A percentile compares a stretch with the other conserved stretches of the same genome.
Evolutionary conservation across 35 echinoderm and acorn worm genomes (phyloP).

Genomic region (Diadema setosum): DNA sequence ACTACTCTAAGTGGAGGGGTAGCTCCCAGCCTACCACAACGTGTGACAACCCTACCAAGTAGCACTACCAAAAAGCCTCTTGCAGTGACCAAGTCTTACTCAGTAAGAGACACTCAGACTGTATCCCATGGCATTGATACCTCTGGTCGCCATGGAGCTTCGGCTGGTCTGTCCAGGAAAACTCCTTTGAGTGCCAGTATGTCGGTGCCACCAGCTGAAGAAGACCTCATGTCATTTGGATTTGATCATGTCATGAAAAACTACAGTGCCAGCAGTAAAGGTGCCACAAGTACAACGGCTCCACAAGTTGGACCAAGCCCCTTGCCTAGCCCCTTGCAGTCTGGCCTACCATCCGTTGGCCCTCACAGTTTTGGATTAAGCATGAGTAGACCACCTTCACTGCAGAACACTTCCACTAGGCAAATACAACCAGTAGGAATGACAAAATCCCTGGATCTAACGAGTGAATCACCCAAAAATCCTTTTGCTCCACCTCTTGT

Average conservation of each 20-base stretch:
- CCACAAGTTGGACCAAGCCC: not conserved
- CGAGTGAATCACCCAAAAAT: not conserved
- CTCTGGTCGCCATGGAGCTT: not conserved
- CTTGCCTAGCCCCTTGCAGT: not conserved
- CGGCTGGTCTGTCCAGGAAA: not conserved
- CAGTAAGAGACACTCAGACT: not conserved
- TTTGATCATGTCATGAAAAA: slow-evolving; percentile 93
- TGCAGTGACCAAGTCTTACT: not conserved
- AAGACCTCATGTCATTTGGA: slow-evolving; percentile 77
- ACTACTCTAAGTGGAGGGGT: not conserved
- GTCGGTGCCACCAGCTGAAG: not conserved
- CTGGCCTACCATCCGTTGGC: not conserved
- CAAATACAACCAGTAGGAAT: too few species aligned
- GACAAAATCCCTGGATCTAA: too few species aligned
- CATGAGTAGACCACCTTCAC: too few species aligned
- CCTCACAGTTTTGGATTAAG: not conserved
- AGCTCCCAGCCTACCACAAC: not conserved
- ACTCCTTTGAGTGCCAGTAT: not conserved
- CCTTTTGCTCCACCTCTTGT: not conserved
- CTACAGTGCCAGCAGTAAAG: not conserved
- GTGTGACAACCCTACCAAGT: not conserved
- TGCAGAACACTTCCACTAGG: too few species aligned
- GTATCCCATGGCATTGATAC: not conserved
- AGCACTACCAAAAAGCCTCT: not conserved
- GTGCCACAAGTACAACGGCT: not conserved